These are phyloP conservation scores for Manacus vitellinus DNA, from an alignment of 2,113 vertebrate genomes.

Conservation along the genomic window DNA sequence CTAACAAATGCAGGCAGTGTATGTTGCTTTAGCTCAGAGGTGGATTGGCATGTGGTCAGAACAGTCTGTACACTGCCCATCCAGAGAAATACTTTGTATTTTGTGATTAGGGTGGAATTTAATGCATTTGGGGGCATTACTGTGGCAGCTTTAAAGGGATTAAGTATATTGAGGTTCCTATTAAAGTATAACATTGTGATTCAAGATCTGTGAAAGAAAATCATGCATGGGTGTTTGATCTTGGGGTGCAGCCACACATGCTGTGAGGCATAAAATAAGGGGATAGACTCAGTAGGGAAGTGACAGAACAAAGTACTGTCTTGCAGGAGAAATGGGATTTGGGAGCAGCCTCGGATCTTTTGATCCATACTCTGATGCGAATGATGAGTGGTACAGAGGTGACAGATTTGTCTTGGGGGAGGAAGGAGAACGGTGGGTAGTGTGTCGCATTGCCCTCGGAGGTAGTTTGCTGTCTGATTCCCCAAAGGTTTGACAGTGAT, in stretches of 20 bases:
- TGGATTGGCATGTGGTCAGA: conserved; percentile 25
- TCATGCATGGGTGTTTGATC: conserved; percentile 69
- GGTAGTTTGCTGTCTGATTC: conserved; percentile 30
- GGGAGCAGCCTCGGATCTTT: conserved; percentile 59
- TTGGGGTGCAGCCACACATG: conserved; percentile 65
- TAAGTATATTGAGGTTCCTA: conserved; percentile 61
- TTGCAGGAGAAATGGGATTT: conserved; percentile 73
- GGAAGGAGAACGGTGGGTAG: conserved; percentile 18
- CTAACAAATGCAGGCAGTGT: not conserved
- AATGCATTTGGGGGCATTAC: conserved; percentile 58
- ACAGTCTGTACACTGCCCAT: not conserved
- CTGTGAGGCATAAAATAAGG: conserved; percentile 71
- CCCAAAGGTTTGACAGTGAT: not conserved
- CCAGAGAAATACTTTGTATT: conserved; percentile 39
- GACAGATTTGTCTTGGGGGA: conserved; percentile 46
- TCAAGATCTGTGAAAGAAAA: conserved; percentile 72
- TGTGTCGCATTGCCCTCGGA: conserved; percentile 3
- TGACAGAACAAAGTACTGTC: conserved; percentile 71
- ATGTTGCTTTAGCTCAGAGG: not conserved
- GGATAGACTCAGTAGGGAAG: conserved; percentile 66
- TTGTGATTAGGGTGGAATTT: conserved; percentile 46
- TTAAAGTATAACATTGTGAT: conserved; percentile 68
- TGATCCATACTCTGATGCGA: conserved; percentile 60
- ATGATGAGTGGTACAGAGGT: conserved; percentile 48
- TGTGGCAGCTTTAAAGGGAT: conserved; percentile 60